Conservation (phyloP, 2,888 invertebrate species). For the Oconnorella tubifera region DNA sequence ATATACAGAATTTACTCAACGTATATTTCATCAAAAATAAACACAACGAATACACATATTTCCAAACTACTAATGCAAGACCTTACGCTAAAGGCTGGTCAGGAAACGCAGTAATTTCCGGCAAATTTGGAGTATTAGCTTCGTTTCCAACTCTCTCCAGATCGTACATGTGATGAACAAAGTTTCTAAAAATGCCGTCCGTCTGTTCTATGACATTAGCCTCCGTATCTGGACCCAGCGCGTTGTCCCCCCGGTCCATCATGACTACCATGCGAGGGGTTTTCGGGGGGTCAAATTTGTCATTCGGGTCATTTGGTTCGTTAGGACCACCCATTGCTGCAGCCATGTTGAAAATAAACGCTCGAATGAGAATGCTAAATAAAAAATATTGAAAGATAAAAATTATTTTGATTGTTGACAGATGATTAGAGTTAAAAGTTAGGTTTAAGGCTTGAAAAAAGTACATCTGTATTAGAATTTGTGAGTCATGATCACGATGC, state of each 20-base stretch:
- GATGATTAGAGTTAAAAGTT: too few species aligned
- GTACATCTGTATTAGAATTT: too few species aligned
- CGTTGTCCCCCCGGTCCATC: constrained; percentile 27
- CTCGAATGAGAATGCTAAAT: too few species aligned
- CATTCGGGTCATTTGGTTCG: constrained; percentile 23
- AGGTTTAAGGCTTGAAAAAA: too few species aligned
- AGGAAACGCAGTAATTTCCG: constrained; percentile 40
- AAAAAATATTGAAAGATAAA: too few species aligned
- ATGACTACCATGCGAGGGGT: constrained; percentile 34
- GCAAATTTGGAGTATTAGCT: constrained; percentile 40
- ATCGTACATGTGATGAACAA: constrained; percentile 42
- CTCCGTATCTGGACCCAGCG: constrained; percentile 44
- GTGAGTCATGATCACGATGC: too few species aligned
- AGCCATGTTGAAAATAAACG: constrained; percentile 5
- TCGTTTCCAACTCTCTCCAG: constrained; percentile 39
- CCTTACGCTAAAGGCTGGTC: constrained; percentile 19
- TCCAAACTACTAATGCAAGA: too few species aligned
- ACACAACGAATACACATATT: too few species aligned
- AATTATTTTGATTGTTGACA: too few species aligned
- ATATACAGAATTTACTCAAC: too few species aligned
- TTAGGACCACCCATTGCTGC: constrained; percentile 6
- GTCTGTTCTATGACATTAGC: constrained; percentile 51
- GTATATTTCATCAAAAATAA: too few species aligned
- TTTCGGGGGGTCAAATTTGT: constrained; percentile 32
- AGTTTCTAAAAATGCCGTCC: constrained; percentile 49